These are phyloP conservation scores for Noctua comes DNA, from an alignment of 2,888 invertebrate genomes.

Conservation along the genomic window DNA sequence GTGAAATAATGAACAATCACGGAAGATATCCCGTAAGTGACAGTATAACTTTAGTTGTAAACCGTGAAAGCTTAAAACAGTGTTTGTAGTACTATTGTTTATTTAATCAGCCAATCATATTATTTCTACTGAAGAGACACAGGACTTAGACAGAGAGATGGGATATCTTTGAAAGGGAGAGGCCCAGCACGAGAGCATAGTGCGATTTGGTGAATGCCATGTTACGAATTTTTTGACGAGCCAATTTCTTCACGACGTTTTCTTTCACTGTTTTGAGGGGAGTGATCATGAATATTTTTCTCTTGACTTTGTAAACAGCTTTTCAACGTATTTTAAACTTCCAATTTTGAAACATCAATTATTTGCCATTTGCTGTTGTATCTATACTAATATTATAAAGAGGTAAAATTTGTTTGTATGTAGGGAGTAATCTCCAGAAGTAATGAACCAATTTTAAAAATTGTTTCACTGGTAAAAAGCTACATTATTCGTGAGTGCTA, in stretches of 20 bases:
- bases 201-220: not conserved
- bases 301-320: not conserved
- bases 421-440: too few species aligned
- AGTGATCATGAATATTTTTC: not conserved
- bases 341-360: not conserved
- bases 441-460: too few species aligned
- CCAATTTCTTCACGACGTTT: not conserved
- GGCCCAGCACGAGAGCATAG: not conserved
- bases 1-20: too few species aligned
- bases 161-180: not conserved
- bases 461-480: too few species aligned
- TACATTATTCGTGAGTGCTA: too few species aligned
- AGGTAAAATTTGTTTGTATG: too few species aligned
- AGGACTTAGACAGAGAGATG: not conserved
- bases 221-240: not conserved
- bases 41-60: too few species aligned
- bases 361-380: not conserved
- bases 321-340: not conserved
- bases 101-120: not conserved
- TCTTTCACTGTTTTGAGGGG: not conserved
- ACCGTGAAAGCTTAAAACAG: too few species aligned
- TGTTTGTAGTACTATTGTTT: slow-evolving; percentile 22
- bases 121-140: not conserved
- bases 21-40: too few species aligned
- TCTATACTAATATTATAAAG: too few species aligned